These are phyloP conservation scores for Sebastes hubbsi DNA, from an alignment of 2,797 vertebrate genomes.

Conservation along the genomic window DNA sequence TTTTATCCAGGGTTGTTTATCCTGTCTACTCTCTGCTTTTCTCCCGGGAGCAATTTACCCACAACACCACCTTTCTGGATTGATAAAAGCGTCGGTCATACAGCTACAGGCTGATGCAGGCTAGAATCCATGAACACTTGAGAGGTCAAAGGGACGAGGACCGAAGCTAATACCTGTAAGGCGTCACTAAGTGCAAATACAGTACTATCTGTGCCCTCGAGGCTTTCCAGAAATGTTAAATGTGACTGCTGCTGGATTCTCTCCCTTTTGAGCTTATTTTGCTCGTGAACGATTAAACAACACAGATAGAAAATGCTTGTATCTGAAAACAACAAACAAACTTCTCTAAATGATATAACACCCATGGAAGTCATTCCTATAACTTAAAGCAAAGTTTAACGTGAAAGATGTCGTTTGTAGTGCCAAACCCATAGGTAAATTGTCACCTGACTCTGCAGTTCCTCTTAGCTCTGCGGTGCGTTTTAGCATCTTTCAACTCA, in stretches of 20 bases:
- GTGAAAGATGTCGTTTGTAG: background rate
- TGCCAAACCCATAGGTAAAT: background rate
- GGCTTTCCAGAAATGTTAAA: conserved; percentile 3
- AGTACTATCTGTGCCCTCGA: background rate
- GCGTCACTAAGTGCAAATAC: background rate
- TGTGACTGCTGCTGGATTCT: background rate
- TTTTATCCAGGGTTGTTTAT: conserved; percentile 69
- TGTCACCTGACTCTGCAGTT: background rate
- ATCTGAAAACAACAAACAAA: background rate
- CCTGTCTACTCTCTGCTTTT: conserved; percentile 29
- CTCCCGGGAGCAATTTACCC: conserved; percentile 47
- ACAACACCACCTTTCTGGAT: conserved; percentile 26
- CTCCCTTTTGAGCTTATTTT: background rate
- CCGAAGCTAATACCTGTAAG: conserved; percentile 26
- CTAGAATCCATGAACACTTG: background rate
- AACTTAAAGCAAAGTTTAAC: background rate
- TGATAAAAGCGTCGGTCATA: conserved; percentile 33
- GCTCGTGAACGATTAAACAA: background rate
- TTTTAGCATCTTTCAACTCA: background rate
- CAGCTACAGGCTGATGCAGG: background rate
- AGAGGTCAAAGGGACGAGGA: background rate
- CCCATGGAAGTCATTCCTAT: background rate
- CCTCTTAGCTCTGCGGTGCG: background rate
- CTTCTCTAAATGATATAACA: background rate
- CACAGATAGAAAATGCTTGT: background rate